Evolutionary conservation across 1,140 invertebrate species (phyloP), one percentile per base, ranked within the genome.

Genomic region (Drosophila nikananu): DNA sequence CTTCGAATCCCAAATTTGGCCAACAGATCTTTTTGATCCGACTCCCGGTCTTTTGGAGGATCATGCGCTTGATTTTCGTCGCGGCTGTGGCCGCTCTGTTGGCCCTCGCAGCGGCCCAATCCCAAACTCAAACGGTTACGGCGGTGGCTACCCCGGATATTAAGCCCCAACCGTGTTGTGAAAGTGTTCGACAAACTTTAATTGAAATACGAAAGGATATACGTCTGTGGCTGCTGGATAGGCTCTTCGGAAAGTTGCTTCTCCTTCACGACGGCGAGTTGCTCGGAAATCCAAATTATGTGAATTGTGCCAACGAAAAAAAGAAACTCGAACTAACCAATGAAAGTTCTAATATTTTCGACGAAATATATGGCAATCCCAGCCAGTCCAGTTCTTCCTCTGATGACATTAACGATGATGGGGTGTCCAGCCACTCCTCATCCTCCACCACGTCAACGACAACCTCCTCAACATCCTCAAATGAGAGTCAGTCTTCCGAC

Each of bases 181-280:
- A 87, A 83, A 78, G 86, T 89, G 83, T 87, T 52, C 44, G 84
- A 27, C 84, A 87, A 89, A 89, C 84, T 39, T 70, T 87, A 21
- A 41, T 87, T 46, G 83, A 87, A 21, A 87, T 87, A 54, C 77
- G 83, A 44, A 87, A 87, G 57, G 83, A 87, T 75, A 87, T 87
- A 23, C 83, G 83, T 2, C 60, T 87, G 19, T 87, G 83, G 83
- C 73, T 87, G 17, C 65, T 87, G 35, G 83, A 87, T 58, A 66
- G 83, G 49, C 81, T 87, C 10, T 87, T 87, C 49, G 84, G 83
- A n/a, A 87, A 89, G 48, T 51, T 87, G 7, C n/a, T 87, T 41
- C 63, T 87, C 1, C 13, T 76, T 19, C 75, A 87, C n/a, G 83
- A 86, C 25, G 83, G 75, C 17, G 80, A 86, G 65, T 32, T 86